These are phyloP conservation scores for Ptychadena robeensis DNA, from an alignment of 2,797 vertebrate species.

Conservation along the genomic window DNA sequence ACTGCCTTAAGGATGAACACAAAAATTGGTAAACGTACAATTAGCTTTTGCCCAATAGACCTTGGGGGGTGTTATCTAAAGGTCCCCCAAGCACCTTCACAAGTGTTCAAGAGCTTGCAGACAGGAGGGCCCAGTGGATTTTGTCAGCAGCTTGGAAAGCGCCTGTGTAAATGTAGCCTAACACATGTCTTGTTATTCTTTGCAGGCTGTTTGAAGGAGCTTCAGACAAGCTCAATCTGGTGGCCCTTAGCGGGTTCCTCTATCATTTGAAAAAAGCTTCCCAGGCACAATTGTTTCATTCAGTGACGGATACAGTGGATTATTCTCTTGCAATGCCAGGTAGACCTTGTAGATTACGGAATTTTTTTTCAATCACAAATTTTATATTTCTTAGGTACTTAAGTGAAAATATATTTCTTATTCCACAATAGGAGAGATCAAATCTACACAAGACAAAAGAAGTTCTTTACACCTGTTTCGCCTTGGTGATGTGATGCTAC, in stretches of 20 bases:
- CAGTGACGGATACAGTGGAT: conserved; percentile 87
- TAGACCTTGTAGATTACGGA: conserved; percentile 56
- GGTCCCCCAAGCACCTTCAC: too few species aligned
- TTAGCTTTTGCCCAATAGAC: too few species aligned
- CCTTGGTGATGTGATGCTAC: conserved; percentile 91
- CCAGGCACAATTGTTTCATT: conserved; percentile 93
- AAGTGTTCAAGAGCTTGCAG: too few species aligned
- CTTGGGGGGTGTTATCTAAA: too few species aligned
- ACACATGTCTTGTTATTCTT: background rate
- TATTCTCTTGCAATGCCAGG: conserved; percentile 95
- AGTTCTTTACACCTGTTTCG: conserved; percentile 93
- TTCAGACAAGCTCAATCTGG: conserved; percentile 88
- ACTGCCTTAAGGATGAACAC: too few species aligned
- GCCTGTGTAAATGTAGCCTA: too few species aligned
- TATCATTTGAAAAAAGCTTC: conserved; percentile 94
- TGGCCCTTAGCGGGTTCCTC: conserved; percentile 87
- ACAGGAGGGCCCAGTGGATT: too few species aligned
- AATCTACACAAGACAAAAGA: conserved; percentile 86
- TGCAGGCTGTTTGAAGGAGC: conserved; percentile 95
- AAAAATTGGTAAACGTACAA: too few species aligned
- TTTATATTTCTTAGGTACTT: background rate
- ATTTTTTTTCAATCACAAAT: too few species aligned
- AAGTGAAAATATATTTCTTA: background rate
- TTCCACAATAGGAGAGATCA: conserved; percentile 83
- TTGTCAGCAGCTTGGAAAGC: too few species aligned